Evolutionary conservation across 2,113 vertebrate genomes (phyloP).

Genomic region (Gallinago undulata): DNA sequence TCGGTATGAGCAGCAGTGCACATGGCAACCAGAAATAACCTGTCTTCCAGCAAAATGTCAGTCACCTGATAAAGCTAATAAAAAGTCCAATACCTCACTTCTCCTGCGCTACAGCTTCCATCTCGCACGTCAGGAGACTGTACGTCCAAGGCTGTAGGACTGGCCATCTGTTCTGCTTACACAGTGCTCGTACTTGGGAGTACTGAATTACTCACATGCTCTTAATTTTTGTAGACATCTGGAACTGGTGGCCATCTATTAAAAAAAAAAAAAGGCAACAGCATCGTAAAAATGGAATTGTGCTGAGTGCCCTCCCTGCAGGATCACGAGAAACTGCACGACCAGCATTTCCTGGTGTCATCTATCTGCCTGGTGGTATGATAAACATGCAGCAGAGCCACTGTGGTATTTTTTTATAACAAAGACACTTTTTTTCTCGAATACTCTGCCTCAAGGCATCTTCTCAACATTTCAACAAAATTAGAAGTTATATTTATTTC

Average conservation of each 20-base stretch:
- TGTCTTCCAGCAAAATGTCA: constrained; percentile 19
- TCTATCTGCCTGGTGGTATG: neutral
- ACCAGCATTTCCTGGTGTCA: neutral
- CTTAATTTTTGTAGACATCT: constrained; percentile 2
- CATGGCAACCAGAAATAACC: neutral
- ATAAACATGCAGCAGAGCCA: neutral
- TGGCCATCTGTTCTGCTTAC: constrained; percentile 41
- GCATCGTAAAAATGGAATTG: neutral
- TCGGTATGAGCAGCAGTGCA: neutral
- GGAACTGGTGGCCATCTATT: neutral
- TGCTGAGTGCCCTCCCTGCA: neutral
- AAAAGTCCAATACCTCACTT: neutral
- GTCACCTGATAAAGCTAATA: neutral
- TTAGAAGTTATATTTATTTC: neutral
- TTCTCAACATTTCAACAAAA: neutral
- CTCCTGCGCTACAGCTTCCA: neutral
- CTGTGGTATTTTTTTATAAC: neutral
- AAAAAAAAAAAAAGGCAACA: neutral
- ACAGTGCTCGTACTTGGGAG: neutral
- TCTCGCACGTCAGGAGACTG: neutral
- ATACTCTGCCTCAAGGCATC: neutral
- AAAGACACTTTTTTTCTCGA: neutral
- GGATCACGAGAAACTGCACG: neutral
- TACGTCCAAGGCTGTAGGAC: neutral
- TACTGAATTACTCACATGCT: neutral